Conservation (phyloP, 2,888 invertebrate species). For the Isoperla grammatica region DNA sequence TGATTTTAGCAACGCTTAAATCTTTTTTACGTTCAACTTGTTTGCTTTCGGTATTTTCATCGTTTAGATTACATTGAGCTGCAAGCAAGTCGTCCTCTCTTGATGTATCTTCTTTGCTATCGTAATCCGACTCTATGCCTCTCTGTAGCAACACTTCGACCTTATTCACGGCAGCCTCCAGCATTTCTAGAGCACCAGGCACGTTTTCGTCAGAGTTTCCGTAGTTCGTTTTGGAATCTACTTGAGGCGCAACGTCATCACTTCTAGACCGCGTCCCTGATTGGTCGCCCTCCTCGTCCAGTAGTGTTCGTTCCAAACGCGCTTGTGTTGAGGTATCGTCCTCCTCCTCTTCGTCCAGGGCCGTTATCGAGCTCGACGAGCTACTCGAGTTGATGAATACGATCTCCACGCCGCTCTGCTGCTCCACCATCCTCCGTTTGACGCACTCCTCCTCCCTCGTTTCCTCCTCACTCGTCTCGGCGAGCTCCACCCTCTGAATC, state of each 20-base stretch:
- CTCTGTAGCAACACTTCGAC: too few relatives aligned
- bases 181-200: too few relatives aligned
- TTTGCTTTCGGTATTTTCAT: too few relatives aligned
- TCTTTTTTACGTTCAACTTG: too few relatives aligned
- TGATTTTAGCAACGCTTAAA: too few relatives aligned
- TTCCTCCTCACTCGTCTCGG: constrained; percentile 46
- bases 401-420: constrained; percentile 53
- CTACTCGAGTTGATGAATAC: constrained; percentile 62
- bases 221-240: neutral
- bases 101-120: too few relatives aligned
- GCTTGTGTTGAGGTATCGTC: neutral
- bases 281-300: neutral
- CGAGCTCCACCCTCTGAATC: constrained; percentile 31
- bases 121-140: too few relatives aligned
- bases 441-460: constrained; percentile 49
- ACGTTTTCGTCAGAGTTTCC: too few relatives aligned
- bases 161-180: too few relatives aligned
- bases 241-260: neutral
- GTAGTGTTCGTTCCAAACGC: neutral
- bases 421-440: constrained; percentile 47
- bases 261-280: neutral
- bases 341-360: constrained; percentile 13
- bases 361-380: constrained; percentile 51
- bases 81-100: too few relatives aligned
- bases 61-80: too few relatives aligned